Evolutionary conservation across 2,888 invertebrate genomes (phyloP), one percentile per base, ranked within the genome.

Genomic region (Pristionchus maxplancki): DNA sequence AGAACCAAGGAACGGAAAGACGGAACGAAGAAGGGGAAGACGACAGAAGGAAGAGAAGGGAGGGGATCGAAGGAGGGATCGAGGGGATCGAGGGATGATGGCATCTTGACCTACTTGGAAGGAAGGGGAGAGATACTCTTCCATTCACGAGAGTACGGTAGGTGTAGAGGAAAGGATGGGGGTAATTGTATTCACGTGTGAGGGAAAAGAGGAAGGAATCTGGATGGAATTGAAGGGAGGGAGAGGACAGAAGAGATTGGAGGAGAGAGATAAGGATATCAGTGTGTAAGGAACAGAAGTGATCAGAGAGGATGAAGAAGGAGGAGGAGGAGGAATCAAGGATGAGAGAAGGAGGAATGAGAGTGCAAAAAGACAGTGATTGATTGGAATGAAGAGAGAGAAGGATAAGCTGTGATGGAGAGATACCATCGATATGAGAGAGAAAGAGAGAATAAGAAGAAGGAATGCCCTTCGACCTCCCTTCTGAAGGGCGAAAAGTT

Each of bases 341-440:
- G 71, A 71, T 4, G n/a, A 64, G 64, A 64, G 71, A 37, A 64
- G 64, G 71, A 71, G 34, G 71, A 37, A 71, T 71, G 71, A 37
- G 71, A 71, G 71, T 71, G 37, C 71, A 71, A 71, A 71, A 71
- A 71, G 71, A 71, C 20, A 37, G 71, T 71, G 71, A 71, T 71
- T 71, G 71, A 71, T 71, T 37, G 20, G 71, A 71, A 3, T 34
- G 37, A 71, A 64, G 31, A 28, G 64, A 31, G 31, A 64, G 31
- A 31, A 2, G 31, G 64, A 31, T 31, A 31, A 64, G 64, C 9
- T 64, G 6, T 6, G 44, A 44, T 44, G 44, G 11, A 64, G 64
- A 64, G 64, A 64, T 64, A 64, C 13, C 64, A 53, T 53, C 53
- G 24, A 53, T 20, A n/a, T n/a, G n/a, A n/a, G 20, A 53, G 20